These are phyloP conservation scores for Mormyrus proboscirostris DNA, from an alignment of 2,797 vertebrate genomes.

Conservation along the genomic window DNA sequence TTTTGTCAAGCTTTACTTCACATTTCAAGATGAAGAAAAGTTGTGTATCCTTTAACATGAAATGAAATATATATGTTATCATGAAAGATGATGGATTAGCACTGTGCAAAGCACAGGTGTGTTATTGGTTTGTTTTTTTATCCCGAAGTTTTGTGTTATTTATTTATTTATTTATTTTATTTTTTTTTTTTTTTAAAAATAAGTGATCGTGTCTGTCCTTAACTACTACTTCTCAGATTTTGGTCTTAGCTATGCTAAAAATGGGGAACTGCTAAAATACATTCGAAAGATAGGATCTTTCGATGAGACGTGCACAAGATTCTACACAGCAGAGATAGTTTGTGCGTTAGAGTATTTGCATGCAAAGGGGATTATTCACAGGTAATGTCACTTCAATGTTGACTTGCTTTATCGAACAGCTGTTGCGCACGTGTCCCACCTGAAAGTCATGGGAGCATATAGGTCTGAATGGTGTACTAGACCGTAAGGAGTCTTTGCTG, in stretches of 20 bases:
- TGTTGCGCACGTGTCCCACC: not conserved
- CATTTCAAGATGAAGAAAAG: slow-evolving; percentile 98
- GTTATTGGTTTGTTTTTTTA: not conserved
- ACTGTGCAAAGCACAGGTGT: not conserved
- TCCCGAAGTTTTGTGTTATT: not conserved
- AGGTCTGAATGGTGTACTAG: not conserved
- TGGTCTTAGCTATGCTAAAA: slow-evolving; percentile 97
- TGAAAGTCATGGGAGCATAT: not conserved
- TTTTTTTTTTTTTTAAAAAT: slow-evolving; percentile 43
- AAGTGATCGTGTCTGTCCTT: slow-evolving; percentile 61
- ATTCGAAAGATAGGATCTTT: slow-evolving; percentile 99
- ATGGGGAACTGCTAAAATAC: slow-evolving; percentile 96
- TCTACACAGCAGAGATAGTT: slow-evolving; percentile 96
- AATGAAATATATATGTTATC: not conserved
- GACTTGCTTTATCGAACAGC: not conserved
- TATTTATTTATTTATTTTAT: not conserved
- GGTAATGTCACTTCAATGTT: slow-evolving; percentile 57
- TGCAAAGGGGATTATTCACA: slow-evolving; percentile 95
- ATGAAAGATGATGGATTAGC: not conserved
- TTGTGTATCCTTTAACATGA: slow-evolving; percentile 87
- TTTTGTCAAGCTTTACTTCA: slow-evolving; percentile 98
- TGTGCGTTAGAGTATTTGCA: slow-evolving; percentile 93
- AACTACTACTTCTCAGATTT: slow-evolving; percentile 77
- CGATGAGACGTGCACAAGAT: slow-evolving; percentile 96
- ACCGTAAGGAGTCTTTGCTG: not conserved